Evolutionary conservation across 2,113 vertebrate genomes (phyloP), one percentile per base, ranked within the genome.

Genomic region (Morone saxatilis): DNA sequence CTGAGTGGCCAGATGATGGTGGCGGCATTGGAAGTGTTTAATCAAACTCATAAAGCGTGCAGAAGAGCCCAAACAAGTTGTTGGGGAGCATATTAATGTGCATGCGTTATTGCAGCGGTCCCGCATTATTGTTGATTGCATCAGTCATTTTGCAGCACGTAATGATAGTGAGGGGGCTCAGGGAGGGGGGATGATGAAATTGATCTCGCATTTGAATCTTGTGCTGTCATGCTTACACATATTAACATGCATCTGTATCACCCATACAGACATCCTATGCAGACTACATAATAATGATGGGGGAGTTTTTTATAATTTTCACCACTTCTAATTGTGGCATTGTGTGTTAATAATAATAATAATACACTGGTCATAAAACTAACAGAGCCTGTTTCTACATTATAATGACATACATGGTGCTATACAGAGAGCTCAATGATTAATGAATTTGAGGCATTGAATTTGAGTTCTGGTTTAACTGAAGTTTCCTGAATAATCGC

Each of bases 41-140:
- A 94, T 94, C 91, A 93, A 92, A 92, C 87, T 85, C 87, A 72
- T 92, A 88, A 89, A 87, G 78, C 89, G 68, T 88, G 69, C 82
- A 79, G 83, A 81, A 80, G 86, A 85, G 81, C 69, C 84, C 85
- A 88, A 91, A 91, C 91, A 88, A 90, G 89, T 81, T 86, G 79
- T 69, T 47, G 79, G 66, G 68, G 83, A 84, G 92, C 88, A 90
- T 90, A 92, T 86, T 92, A 92, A 94, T 91, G 85, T 41, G 81
- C 47, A 0, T 7, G 48, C 63, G n/a, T 81, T 86, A 83, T 80
- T 71, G 54, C 71, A 4, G 13, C 4, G 69, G 54, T 57, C 83
- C 53, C 31, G 50, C 53, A 14, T 53, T 71, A 20, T 84, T 85
- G 86, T 88, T 86, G 85, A 86, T 88, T 80, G 83, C 81, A 85